Evolutionary conservation across 2,888 invertebrate genomes (phyloP), one percentile per base, ranked within the genome.

Genomic region (Cephus pygmeus): DNA sequence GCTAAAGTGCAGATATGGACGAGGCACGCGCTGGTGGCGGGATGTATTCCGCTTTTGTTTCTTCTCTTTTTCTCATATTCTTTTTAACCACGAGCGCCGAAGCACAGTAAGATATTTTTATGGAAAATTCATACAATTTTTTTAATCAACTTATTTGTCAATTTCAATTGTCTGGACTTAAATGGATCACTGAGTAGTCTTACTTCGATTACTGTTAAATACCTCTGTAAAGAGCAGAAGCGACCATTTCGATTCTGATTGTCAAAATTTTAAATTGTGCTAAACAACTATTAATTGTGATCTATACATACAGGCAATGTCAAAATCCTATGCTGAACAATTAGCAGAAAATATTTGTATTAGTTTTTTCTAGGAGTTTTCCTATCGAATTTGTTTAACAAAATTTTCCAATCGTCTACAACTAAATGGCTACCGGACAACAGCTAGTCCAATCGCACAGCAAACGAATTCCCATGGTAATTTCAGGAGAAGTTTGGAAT

Each of bases 401-500:
- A 56, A 56, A 56, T 56, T 56, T 9, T 23, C 9, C 23, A 56
- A 56, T 23, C 23, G 56, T 56, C 23, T 9, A 0, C 23, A 56
- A 56, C 2, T 9, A 23, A 56, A 56, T 56, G 56, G 23, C 56
- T 23, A 23, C 23, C 56, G 23, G 23, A 56, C 23, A 9, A 2
- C 9, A 56, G 23, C 56, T 56, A 56, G 56, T 56, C 56, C 15
- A 56, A 23, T 56, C 56, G 56, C 56, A 56, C 56, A 23, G 56
- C 56, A 56, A 56, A 23, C 56, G 56, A 56, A 56, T 56, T 56
- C 23, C 56, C 56, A 23, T 56, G 56, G 56, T 77, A 69, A 75
- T 85, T 90, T 79, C 91, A 95, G 95, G 89, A 94, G 94, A 75
- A 96, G 97, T 82, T 93, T 97, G 87, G 95, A 95, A 79, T 96